Base-by-base conservation (phyloP, 2,113 vertebrate species). In the Heteronetta atricapilla region DNA sequence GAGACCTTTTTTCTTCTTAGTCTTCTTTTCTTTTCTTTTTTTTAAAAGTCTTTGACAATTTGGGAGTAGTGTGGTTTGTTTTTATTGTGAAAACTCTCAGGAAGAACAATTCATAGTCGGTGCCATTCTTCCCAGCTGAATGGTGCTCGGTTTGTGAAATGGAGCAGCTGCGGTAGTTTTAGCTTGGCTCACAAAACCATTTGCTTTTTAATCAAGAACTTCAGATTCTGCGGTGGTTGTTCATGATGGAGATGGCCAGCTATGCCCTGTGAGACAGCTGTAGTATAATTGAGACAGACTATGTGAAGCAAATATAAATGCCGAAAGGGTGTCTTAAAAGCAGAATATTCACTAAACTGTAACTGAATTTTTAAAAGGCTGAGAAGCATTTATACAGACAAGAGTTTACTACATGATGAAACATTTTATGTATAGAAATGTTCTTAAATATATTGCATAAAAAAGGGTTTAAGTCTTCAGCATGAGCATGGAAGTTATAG, bases 111-210 rank as follows among this genome's bases (percentile, higher is more conserved):
- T 98, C 98, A 86, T 94, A 97, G 97, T 95, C 95, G 84, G 85
- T 94, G 97, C 97, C 97, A 98, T 98, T 98, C 97, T 98, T 97
- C 97, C 95, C 92, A 76, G 96, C 95, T 98, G 97, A 98, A 98
- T 98, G 97, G 97, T 33, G 64, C 95, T 95, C 69, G 96, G 96
- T 96, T 97, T 95, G 94, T 97, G 97, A 98, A 97, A 96, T 75
- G 93, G 96, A 97, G 97, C 98, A 98, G 97, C 98, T 98, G 98
- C 95, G 1, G 96, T 96, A 86, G 84, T 95, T 98, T 96, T 82
- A 97, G 97, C 93, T 93, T 86, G 90, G 91, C 96, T 97, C 96
- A 98, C 97, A 98, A 97, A 98, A 98, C 97, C 97, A 63, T 93
- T 98, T 83, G 96, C 96, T 98, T 97, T 98, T 97, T 97, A 94